These are phyloP conservation scores for Dromiciops gliroides DNA, from an alignment of 2,113 vertebrate genomes.

Conservation along the genomic window DNA sequence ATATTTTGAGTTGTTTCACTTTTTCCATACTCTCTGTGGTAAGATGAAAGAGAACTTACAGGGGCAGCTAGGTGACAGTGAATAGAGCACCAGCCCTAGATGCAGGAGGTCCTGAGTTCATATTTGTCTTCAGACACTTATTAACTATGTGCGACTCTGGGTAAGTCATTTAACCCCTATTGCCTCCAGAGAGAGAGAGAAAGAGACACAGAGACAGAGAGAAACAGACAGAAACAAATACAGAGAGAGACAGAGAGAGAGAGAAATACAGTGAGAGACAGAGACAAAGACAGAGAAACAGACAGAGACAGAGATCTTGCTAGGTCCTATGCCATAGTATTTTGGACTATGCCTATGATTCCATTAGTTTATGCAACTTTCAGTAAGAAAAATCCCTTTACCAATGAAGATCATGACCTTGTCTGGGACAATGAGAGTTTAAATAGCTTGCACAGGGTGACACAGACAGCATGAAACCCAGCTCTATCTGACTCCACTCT, in stretches of 20 bases:
- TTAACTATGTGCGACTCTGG: neutral
- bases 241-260: too few species aligned
- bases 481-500: neutral
- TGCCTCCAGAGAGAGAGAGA: too few species aligned
- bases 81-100: neutral
- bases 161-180: too few species aligned
- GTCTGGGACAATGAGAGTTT: neutral
- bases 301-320: neutral
- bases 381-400: neutral
- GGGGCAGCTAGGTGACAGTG: neutral
- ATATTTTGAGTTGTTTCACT: neutral
- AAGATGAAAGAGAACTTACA: neutral
- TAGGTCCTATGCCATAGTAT: neutral
- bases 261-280: too few species aligned
- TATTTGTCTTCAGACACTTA: neutral
- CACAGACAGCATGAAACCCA: neutral
- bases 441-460: neutral
- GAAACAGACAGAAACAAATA: too few species aligned
- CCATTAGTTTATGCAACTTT: too few species aligned
- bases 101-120: neutral
- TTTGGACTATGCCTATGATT: neutral
- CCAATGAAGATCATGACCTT: neutral
- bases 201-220: too few species aligned
- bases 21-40: neutral
- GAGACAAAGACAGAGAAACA: too few species aligned